A percentile compares a stretch with the other conserved stretches of the same genome.
phyloP scores from a whole-genome alignment of 2,113 vertebrate species.

The Amblyopsis rosae region DNA sequence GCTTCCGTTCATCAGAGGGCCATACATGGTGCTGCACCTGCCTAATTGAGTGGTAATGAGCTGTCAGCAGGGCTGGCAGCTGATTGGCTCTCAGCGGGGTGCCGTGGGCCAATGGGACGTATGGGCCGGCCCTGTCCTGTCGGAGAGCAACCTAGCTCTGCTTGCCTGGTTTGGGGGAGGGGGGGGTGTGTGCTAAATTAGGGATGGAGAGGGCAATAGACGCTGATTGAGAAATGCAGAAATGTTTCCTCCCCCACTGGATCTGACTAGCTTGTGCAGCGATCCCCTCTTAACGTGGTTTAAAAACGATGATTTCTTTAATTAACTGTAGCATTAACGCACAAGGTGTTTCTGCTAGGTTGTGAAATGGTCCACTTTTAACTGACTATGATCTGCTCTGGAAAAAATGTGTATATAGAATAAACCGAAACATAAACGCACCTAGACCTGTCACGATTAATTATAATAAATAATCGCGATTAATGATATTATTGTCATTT shows the following conservation, averaged over 20 bases:
- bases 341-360: no score
- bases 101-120: constrained; percentile 60
- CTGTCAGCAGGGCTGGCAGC: constrained; percentile 65
- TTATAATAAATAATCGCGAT: no score
- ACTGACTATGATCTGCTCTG: no score
- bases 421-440: no score
- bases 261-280: constrained; percentile 58
- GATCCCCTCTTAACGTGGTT: constrained; percentile 28
- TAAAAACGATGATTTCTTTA: constrained; percentile 22
- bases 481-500: no score
- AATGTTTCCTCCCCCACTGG: constrained; percentile 34
- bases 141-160: constrained; percentile 57
- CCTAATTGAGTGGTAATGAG: constrained; percentile 80
- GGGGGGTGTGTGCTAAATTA: constrained; percentile 52
- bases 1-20: constrained; percentile 60
- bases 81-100: constrained; percentile 66
- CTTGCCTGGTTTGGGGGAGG: constrained; percentile 62
- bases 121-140: constrained; percentile 55
- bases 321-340: constrained; percentile 1
- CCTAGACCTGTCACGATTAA: no score
- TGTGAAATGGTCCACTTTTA: no score
- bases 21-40: constrained; percentile 69
- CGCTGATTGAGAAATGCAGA: constrained; percentile 38
- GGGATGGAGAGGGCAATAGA: constrained; percentile 55
- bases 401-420: no score